Evolutionary conservation across 1,140 invertebrate species (phyloP), one percentile per base, ranked within the genome.

Genomic region (Aphelenchoides fujianensis): DNA sequence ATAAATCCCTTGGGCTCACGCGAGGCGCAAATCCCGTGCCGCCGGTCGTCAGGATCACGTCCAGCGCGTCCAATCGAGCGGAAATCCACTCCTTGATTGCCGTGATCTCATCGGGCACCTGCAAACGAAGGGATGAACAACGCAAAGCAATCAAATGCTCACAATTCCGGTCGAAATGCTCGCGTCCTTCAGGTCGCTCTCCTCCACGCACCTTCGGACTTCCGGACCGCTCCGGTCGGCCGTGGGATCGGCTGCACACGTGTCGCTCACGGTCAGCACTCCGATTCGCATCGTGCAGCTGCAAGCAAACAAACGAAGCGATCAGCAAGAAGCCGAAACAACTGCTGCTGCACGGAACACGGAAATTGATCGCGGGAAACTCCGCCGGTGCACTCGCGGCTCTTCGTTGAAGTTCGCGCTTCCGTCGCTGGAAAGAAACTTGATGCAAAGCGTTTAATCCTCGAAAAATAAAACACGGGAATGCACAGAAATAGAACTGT

Each of bases 11-110:
- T 12, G 23, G 12, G 12, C 12, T 12, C 23, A 12, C 12, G 2
- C 63, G n/a, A 0, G 69, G 32, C 2, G 69, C 27, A 2, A 70
- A 69, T 3, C 69, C 69, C 3, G 69, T 70, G 9, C 69, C 69
- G 27, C 69, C 69, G 1, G 69, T 70, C 16, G 69, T 70, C 12
- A 70, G 19, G 31, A 70, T 68, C 5, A 70, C 27, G 53, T 66
- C 55, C 5, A 30, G 12, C 53, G 16, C 23, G 37, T 1, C 27
- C 12, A 66, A 19, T 2, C 53, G 32, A 41, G 37, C 31, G 23
- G n/a, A 16, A 2, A 66, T 41, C 63, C 36, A 1, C 32, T 66
- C 1, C 34, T 66, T 36, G 0, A 66, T 66, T 30, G 23, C 53
- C n/a, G 37, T 48, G 12, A 19, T 36, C 23, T 66, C 63, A 36